These are phyloP conservation scores for Hetaerina titia DNA, from an alignment of 2,888 invertebrate genomes.

Conservation along the genomic window DNA sequence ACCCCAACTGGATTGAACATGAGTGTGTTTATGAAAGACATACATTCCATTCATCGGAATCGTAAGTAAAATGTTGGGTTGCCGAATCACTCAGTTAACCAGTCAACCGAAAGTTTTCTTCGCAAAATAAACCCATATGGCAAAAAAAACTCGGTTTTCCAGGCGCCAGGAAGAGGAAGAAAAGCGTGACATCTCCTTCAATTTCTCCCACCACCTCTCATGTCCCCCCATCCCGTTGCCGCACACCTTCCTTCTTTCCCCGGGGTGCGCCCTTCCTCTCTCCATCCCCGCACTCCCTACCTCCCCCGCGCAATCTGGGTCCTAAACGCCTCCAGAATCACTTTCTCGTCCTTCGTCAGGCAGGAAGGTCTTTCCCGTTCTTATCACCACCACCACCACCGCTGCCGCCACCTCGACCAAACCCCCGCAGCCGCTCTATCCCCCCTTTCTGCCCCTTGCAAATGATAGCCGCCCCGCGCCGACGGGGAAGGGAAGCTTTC, in stretches of 20 bases:
- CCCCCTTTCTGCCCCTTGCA: neutral
- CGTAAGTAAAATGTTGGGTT: too few relatives aligned
- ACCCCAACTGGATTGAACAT: too few relatives aligned
- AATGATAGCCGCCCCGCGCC: constrained; percentile 8
- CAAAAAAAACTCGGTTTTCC: neutral
- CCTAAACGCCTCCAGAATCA: constrained; percentile 30
- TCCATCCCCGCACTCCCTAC: neutral
- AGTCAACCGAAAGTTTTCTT: neutral
- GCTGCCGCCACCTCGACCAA: neutral
- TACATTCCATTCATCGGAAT: too few relatives aligned
- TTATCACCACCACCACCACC: neutral
- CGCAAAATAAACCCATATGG: neutral
- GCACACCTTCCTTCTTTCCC: neutral
- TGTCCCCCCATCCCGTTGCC: neutral
- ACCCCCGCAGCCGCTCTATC: neutral
- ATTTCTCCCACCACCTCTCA: neutral
- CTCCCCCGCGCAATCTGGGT: neutral
- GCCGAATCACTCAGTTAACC: too few relatives aligned
- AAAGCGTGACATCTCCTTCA: constrained; percentile 9
- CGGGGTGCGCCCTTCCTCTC: neutral
- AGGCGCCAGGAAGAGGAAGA: neutral
- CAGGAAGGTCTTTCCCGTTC: neutral
- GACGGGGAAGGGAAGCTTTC: neutral
- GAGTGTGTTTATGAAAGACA: too few relatives aligned
- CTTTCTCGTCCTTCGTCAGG: constrained; percentile 9